Evolutionary conservation across 2,797 vertebrate species (phyloP), one percentile per base, ranked within the genome.

Genomic region (Molossus alvarezi): DNA sequence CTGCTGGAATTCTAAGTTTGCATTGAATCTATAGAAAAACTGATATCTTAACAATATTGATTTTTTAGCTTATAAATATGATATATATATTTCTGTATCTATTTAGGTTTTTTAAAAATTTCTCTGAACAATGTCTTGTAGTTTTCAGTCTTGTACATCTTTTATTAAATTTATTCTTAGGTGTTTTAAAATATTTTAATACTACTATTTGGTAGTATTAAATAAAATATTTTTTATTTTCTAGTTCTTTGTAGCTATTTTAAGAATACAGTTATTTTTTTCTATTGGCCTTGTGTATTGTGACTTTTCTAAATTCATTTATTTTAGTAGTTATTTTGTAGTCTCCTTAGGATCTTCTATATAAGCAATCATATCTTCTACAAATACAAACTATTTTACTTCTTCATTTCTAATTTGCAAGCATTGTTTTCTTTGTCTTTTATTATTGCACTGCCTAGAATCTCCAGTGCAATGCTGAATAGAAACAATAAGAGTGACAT

Each of bases 101-200:
- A 41, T 69, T 53, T 77, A 51, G 12, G 4, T 75, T 79, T 69
- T 41, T 77, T 13, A n/a, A 67, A 55, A 55, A 92, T 87, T 95
- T 75, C 18, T 90, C 17, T 94, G 9, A 92, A 85, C 29, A 27
- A 55, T 51, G 5, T 53, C 55, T 64, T 55, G 0, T 64, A 75
- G 64, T 55, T 96, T 86, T 93, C 10, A 88, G 51, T 82, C 60
- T 53, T 60, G 0, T 12, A 53, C 6, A 84, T 64, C 1, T 33
- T 83, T 82, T 77, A 12, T 57, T 79, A 92, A 90, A 58, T 79
- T 62, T 77, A 77, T 89, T 80, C 1, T 23, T 45, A 83, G 37
- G 11, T 29, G 21, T 65, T 95, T 83, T 20, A 85, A 86, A 92
- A 69, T 60, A 58, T 81, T 81, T 69, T 80, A n/a, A 51, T 45